phyloP scores from a whole-genome alignment of 2,888 invertebrate genomes.

The Rhamnusium bicolor region DNA sequence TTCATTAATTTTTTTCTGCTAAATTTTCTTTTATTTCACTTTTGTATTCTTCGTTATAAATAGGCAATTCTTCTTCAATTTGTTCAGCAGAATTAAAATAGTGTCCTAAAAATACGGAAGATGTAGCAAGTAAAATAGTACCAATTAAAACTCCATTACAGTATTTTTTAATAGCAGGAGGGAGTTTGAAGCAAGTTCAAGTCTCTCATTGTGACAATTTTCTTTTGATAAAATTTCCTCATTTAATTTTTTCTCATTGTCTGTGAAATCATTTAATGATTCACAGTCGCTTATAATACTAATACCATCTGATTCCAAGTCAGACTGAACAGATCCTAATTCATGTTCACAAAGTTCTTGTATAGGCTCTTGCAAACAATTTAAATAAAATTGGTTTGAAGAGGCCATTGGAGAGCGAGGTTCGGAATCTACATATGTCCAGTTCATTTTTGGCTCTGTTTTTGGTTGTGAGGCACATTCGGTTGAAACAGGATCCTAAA shows the following conservation, averaged over 20 bases:
- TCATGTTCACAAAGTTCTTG: slow-evolving; percentile 39
- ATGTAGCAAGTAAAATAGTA: slow-evolving; percentile 33
- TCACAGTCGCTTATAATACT: slow-evolving; percentile 31
- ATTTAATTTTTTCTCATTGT: neutral
- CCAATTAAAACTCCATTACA: slow-evolving; percentile 33
- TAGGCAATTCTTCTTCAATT: slow-evolving; percentile 29
- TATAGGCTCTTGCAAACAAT: slow-evolving; percentile 38
- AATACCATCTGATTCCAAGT: slow-evolving; percentile 30
- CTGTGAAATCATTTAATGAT: neutral
- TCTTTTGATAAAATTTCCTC: neutral
- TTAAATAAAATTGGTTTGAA: slow-evolving; percentile 34
- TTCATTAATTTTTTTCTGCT: slow-evolving; percentile 22
- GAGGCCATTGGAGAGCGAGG: neutral
- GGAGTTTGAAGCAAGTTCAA: slow-evolving; percentile 11
- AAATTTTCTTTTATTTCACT: neutral
- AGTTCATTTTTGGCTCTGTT: slow-evolving; percentile 20
- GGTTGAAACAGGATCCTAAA: neutral
- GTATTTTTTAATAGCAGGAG: slow-evolving; percentile 28
- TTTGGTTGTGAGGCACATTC: neutral
- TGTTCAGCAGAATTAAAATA: slow-evolving; percentile 21
- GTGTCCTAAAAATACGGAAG: slow-evolving; percentile 33
- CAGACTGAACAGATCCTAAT: slow-evolving; percentile 32
- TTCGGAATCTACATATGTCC: slow-evolving; percentile 32
- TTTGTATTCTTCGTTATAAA: slow-evolving; percentile 18
- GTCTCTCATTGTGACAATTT: slow-evolving; percentile 5